Base-by-base conservation (phyloP, 1,140 invertebrate species). In the Drosophila leontia region DNA sequence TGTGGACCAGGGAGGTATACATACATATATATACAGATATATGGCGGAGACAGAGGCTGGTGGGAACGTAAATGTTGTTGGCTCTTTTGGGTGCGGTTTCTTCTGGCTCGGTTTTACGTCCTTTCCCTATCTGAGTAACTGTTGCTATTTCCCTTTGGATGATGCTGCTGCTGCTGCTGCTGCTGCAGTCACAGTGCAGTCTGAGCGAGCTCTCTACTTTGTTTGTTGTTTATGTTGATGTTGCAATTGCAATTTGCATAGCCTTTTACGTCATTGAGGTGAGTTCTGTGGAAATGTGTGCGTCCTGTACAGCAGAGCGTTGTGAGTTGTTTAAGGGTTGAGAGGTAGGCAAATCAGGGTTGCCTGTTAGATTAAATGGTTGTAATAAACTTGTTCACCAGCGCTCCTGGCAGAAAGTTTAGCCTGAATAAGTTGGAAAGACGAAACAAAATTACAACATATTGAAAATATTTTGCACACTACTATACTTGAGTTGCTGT, bases 61-160 rank as follows among this genome's bases (percentile, higher is more conserved):
- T 45, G 75, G 75, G 29, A 32, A 68, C 68, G 72, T 56, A 75
- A 75, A 75, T 75, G 70, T 75, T 63, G 70, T 55, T 75, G 70
- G 35, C 35, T 69, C 74, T 77, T 77, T 75, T 68, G 61, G 74
- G 72, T 60, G 62, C 45, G 72, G 62, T 76, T 76, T 44, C 65
- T 75, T 45, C 42, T 50, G 64, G 51, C 44, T 69, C 15, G 17
- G 29, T n/a, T 41, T 62, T 19, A 15, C n/a, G 8, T 71, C 50
- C 55, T 65, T 37, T 67, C 44, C 34, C 56, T 37, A 37, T 59
- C 51, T 58, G 55, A 76, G 72, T 67, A 77, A 77, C 75, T 77
- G 74, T 78, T 77, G 75, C 75, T 75, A 53, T 72, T 74, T 61
- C 56, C 70, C 58, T 68, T 42, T 65, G 45, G 62, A 68, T 26